These are phyloP conservation scores for Monomorium pharaonis DNA, from an alignment of 1,140 invertebrate genomes.

Conservation along the genomic window DNA sequence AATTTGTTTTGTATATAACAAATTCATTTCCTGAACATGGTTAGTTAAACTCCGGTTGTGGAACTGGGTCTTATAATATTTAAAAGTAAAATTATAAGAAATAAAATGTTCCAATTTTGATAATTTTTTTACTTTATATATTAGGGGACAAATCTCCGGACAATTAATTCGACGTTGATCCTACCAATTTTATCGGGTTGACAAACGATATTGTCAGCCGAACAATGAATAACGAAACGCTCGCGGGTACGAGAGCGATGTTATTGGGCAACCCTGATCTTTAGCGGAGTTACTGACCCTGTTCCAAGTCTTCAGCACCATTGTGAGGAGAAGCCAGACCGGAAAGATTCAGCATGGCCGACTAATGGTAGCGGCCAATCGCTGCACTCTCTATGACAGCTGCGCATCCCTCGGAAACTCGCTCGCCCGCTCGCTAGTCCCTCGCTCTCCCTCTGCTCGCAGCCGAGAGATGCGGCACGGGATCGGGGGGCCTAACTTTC, in stretches of 20 bases:
- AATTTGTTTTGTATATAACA: too few relatives aligned
- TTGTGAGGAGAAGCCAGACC: slow-evolving; percentile 81
- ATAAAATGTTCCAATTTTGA: background rate
- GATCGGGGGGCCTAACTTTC: slow-evolving; percentile 82
- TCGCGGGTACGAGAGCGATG: slow-evolving; percentile 4
- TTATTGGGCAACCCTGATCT: slow-evolving; percentile 57
- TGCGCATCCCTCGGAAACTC: slow-evolving; percentile 81
- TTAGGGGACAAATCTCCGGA: background rate
- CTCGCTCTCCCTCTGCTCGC: slow-evolving; percentile 59
- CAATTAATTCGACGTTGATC: slow-evolving; percentile 13
- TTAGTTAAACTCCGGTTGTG: too few relatives aligned
- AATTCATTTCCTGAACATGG: too few relatives aligned
- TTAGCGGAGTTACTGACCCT: slow-evolving; percentile 57
- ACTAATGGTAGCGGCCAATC: slow-evolving; percentile 77
- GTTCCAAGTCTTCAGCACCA: slow-evolving; percentile 59
- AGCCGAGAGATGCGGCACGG: slow-evolving; percentile 59
- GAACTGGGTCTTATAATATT: background rate
- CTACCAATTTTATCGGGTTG: background rate
- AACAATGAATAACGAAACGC: slow-evolving; percentile 34
- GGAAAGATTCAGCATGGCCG: slow-evolving; percentile 84
- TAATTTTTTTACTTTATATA: background rate
- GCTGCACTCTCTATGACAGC: slow-evolving; percentile 79
- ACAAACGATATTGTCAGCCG: slow-evolving; percentile 18
- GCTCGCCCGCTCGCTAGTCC: slow-evolving; percentile 63
- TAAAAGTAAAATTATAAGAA: background rate